A percentile compares a stretch with the other conserved stretches of the same genome.
Evolutionary conservation across 2,113 vertebrate species (phyloP).

Genomic region (Malurus melanocephalus): DNA sequence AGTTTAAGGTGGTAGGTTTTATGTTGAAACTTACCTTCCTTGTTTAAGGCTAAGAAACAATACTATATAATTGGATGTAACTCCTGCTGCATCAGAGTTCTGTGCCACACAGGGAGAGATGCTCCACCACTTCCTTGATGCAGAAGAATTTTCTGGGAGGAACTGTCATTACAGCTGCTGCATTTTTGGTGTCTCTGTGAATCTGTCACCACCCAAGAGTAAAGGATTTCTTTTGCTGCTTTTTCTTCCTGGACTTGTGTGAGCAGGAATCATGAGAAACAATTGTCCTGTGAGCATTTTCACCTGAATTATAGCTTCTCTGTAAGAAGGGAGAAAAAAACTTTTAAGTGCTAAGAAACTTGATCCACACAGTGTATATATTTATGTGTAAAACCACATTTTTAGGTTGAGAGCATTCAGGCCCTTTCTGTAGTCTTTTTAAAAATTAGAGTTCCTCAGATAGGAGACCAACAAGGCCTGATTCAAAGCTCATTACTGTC

Average conservation of each 20-base stretch:
- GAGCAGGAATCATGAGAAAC: not conserved
- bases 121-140: not conserved
- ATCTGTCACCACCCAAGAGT: not conserved
- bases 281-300: not conserved
- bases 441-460: not conserved
- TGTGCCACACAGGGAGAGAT: not conserved
- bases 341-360: not conserved
- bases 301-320: not conserved
- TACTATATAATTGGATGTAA: rapidly evolving
- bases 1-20: not conserved
- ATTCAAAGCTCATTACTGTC: not conserved
- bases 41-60: not conserved
- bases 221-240: not conserved
- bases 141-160: not conserved
- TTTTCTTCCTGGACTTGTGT: not conserved
- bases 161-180: not conserved
- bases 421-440: not conserved
- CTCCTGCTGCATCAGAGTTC: not conserved
- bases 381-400: not conserved
- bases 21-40: not conserved
- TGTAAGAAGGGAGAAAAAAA: not conserved
- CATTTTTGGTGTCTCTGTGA: not conserved
- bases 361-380: rapidly evolving
- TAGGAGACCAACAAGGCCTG: not conserved
- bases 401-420: not conserved